Evolutionary conservation across 2,888 invertebrate genomes (phyloP), one percentile per base, ranked within the genome.

Genomic region (Trilocha varians): DNA sequence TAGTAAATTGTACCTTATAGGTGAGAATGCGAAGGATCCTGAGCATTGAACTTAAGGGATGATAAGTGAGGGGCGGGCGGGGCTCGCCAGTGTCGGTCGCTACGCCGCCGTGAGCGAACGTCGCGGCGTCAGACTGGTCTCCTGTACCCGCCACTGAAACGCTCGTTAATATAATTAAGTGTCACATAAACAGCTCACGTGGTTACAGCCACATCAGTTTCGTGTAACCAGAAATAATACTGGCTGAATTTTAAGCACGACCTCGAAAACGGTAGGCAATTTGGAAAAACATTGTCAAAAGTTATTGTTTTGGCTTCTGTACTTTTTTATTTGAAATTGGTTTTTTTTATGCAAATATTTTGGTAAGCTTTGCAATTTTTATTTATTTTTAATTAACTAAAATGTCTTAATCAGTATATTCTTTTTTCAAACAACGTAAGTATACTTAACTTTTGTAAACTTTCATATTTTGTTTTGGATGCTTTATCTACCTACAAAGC

Each of bases 161-260:
- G 56, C 63, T 68, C 70, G 65, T 67, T 73, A 70, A 80, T 73
- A 65, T 65, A 77, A 80, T 80, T 76, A 78, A 77, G 79, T 82
- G 80, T 66, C 69, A 57, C 68, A 72, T 70, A 69, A 78, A 79
- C 74, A 65, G 65, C 70, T 70, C 73, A 72, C 72, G 66, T 71
- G 69, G 69, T 68, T 66, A 61, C 62, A 57, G 55, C 55, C 47
- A 53, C 50, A 58, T 47, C 58, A 63, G 59, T 64, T 64, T 60
- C 57, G 62, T 62, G 61, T 54, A 62, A 53, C 53, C 57, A 51
- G 67, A 66, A 69, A 65, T 74, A 60, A 60, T 52, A 62, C 52
- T 54, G 50, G 61, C 52, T 52, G 57, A 50, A 57, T 50, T 57
- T 51, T 53, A 57, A 53, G 56, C 50, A 53, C 57, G 60, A 52